Percentiles rank a stretch among this genome's conserved stretches.
Conservation (phyloP, 2,797 vertebrate genomes). For the Cirrhinus molitorella region DNA sequence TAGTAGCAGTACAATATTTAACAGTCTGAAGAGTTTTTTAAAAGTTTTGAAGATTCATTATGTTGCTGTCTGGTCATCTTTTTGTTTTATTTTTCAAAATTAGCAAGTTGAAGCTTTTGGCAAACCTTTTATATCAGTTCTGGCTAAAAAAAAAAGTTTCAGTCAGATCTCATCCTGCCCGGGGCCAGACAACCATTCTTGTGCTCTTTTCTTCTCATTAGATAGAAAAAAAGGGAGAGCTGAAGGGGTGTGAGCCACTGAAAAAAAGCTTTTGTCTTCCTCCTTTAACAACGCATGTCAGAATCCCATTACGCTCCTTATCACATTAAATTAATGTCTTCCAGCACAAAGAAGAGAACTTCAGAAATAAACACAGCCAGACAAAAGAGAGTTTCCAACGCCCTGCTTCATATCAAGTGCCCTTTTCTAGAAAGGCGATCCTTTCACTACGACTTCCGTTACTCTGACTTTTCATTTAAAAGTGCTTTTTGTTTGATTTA, state of each 20-base stretch:
- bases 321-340: conserved; percentile 59
- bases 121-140: conserved; percentile 36
- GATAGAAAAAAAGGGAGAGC: conserved; percentile 29
- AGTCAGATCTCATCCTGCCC: conserved; percentile 35
- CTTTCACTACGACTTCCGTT: conserved; percentile 4
- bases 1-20: background rate
- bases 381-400: conserved; percentile 22
- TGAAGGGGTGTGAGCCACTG: background rate
- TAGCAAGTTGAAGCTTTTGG: conserved; percentile 18
- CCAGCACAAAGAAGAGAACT: conserved; percentile 43
- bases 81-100: conserved; percentile 54
- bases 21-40: background rate
- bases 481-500: conserved; percentile 30
- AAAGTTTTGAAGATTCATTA: conserved; percentile 6
- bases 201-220: conserved; percentile 51
- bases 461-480: conserved; percentile 27
- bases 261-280: conserved; percentile 46
- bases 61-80: conserved; percentile 23
- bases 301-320: conserved; percentile 57
- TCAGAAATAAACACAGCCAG: conserved; percentile 54
- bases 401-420: conserved; percentile 30
- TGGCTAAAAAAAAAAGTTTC: conserved; percentile 46
- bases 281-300: conserved; percentile 37
- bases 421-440: conserved; percentile 6
- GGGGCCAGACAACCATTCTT: conserved; percentile 20